A percentile compares a stretch with the other conserved stretches of the same genome.
Evolutionary conservation across 1,140 invertebrate genomes (phyloP).

Genomic region (Limonius californicus): DNA sequence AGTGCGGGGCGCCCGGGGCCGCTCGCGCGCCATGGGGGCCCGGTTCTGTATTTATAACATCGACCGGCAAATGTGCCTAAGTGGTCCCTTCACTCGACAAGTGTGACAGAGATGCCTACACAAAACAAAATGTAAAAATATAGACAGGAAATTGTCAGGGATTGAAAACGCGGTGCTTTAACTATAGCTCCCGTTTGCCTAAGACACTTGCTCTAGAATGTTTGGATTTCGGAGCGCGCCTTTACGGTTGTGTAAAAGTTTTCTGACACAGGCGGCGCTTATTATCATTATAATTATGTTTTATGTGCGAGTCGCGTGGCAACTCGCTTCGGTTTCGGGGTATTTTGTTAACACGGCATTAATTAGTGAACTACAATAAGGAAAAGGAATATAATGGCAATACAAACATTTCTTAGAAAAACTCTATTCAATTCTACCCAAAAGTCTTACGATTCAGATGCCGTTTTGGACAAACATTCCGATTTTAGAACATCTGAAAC

Average conservation of each 20-base stretch:
- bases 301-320: too few species aligned
- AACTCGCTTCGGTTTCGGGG: too few species aligned
- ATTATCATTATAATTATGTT: not conserved
- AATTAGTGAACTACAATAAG: too few species aligned
- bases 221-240: not conserved
- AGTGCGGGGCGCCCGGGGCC: not conserved
- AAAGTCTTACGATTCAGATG: too few species aligned
- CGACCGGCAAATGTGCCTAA: slow-evolving; percentile 1
- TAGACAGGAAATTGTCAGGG: slow-evolving; percentile 12
- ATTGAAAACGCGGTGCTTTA: not conserved
- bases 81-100: slow-evolving; percentile 1
- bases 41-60: slow-evolving; percentile 1
- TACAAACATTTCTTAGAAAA: too few species aligned
- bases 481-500: too few species aligned
- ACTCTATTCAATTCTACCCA: too few species aligned
- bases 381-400: too few species aligned
- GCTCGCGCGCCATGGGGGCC: slow-evolving; percentile 2
- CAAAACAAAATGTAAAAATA: slow-evolving; percentile 6
- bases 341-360: too few species aligned
- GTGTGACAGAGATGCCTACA: not conserved
- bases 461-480: too few species aligned
- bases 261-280: not conserved
- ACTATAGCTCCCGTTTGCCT: not conserved
- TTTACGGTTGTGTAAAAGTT: not conserved
- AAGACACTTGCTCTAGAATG: slow-evolving; percentile 12